Base-by-base conservation (phyloP, 2,888 invertebrate genomes). In the Lasioglossum figueresi region DNA sequence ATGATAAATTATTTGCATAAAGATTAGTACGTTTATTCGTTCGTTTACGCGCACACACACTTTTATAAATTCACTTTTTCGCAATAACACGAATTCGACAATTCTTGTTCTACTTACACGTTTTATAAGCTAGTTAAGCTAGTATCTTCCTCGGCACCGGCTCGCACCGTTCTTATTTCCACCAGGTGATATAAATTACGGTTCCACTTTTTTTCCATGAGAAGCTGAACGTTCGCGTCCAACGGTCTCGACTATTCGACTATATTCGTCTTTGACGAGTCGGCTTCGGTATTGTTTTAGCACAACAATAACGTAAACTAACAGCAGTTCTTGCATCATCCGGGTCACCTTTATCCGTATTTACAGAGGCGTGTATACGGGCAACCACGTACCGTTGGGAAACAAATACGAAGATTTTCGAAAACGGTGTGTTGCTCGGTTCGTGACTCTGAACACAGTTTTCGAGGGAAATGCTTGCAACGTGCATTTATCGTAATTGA, bases 281-380 rank as follows among this genome's bases (percentile, higher is more conserved):
- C 12, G 68, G 56, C 43, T 56, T 19, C 27, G n/a, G 73, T 75
- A 72, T 79, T 79, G 84, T 66, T 79, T 45, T 43, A 75, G 66
- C 84, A 71, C 56, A 79, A 70, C 71, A 78, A 79, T 63, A 83
- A 83, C 70, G 31, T 16, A 77, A 37, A 83, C 59, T n/a, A 63
- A 75, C 40, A 27, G 52, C 34, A 23, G 23, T 16, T 63, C 78
- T 84, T 84, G 75, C 84, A 84, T 84, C 83, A 83, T 84, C 83
- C 75, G 79, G 83, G 84, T 83, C 83, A 83, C 52, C 78, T 83
- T 83, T 83, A 84, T 75, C 78, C 84, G 84, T 83, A 79, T 84
- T 84, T 83, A 75, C 84, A 79, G 37, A 40, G 66, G 45, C n/a
- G 79, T 83, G 56, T 16, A 63, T 83, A 84, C 78, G 78, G 84